phyloP scores from a whole-genome alignment of 2,113 vertebrate genomes.

The Notothenia rossii region DNA sequence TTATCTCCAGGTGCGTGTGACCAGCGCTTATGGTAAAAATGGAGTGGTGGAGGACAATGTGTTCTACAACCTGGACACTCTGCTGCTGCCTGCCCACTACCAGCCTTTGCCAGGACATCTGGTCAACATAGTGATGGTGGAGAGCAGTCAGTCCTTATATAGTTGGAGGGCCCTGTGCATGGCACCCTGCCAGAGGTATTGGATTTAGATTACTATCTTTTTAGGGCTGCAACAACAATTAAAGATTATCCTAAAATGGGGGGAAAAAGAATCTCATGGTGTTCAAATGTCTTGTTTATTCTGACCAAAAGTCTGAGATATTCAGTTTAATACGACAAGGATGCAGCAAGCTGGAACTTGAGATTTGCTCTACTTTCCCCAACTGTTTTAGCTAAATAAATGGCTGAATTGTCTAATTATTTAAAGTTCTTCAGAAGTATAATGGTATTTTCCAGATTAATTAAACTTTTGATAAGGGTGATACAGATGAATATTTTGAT shows the following conservation, averaged over 20 bases:
- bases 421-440: neutral
- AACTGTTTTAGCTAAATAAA: no score
- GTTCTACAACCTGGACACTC: slow-evolving; percentile 91
- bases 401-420: neutral
- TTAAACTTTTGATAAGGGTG: neutral
- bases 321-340: neutral
- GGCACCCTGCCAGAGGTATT: slow-evolving; percentile 84
- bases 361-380: no score
- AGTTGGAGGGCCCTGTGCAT: slow-evolving; percentile 94
- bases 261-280: no score
- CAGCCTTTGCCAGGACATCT: slow-evolving; percentile 82
- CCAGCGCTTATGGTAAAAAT: slow-evolving; percentile 84
- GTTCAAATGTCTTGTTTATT: neutral
- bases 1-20: slow-evolving; percentile 85
- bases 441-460: neutral
- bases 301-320: neutral
- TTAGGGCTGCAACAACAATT: neutral
- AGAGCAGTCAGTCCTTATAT: slow-evolving; percentile 93
- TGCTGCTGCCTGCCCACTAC: slow-evolving; percentile 88
- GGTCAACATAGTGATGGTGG: slow-evolving; percentile 91
- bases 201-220: neutral
- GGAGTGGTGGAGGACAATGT: slow-evolving; percentile 90
- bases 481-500: neutral
- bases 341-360: no score
- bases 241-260: neutral